Evolutionary conservation across 2,797 vertebrate genomes (phyloP).

Genomic region (Anas flavirostris): DNA sequence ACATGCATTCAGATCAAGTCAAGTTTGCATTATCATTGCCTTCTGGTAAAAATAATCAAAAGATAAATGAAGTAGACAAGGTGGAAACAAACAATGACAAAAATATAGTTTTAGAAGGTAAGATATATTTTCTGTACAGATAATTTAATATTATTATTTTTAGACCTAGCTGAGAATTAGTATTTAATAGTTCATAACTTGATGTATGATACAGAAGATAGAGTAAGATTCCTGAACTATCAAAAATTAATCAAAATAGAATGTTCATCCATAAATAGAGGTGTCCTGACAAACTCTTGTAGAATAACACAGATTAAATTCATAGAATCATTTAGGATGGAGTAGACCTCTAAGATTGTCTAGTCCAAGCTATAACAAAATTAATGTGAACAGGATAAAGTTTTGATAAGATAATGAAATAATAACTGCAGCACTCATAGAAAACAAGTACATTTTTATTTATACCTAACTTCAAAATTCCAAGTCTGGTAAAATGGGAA

Average conservation of each 20-base stretch:
- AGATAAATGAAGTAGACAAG: slow-evolving; percentile 3
- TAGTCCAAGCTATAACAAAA: not conserved
- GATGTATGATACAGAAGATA: not conserved
- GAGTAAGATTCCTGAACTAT: not conserved
- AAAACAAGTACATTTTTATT: not conserved
- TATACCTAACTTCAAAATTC: not conserved
- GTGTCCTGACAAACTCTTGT: not conserved
- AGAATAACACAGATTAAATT: not conserved
- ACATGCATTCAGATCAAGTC: not conserved
- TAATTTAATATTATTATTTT: not conserved
- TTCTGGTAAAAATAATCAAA: slow-evolving; percentile 3
- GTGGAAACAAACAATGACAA: not conserved
- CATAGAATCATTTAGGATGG: no score
- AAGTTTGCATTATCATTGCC: not conserved
- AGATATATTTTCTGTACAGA: not conserved
- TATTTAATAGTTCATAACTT: not conserved
- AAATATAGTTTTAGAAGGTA: slow-evolving; percentile 41
- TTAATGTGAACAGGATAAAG: not conserved
- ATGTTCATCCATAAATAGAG: not conserved
- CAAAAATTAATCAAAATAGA: not conserved
- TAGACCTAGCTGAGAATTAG: not conserved
- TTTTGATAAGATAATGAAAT: not conserved
- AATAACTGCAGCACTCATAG: not conserved
- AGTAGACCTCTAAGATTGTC: no score
- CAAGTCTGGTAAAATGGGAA: not conserved